These are phyloP conservation scores for Bembecia ichneumoniformis DNA, from an alignment of 2,888 invertebrate genomes.

Conservation along the genomic window DNA sequence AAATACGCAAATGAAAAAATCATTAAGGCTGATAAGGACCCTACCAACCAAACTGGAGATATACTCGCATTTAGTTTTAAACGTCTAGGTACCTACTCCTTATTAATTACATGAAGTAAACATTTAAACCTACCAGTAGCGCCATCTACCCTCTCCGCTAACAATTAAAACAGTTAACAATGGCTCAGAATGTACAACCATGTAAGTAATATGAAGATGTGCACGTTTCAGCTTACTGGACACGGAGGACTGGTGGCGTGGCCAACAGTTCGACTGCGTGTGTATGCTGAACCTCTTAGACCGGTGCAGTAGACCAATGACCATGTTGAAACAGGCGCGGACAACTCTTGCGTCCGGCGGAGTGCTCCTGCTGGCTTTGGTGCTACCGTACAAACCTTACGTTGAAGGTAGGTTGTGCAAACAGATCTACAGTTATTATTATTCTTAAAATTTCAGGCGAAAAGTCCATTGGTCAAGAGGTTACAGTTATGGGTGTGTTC, in stretches of 20 bases:
- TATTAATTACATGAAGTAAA: no score
- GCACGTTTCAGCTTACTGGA: conserved; percentile 75
- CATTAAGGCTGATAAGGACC: no score
- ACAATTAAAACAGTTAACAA: background rate
- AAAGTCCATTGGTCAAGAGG: no score
- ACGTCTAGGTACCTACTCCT: no score
- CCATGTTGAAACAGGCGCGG: conserved; percentile 83
- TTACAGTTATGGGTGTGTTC: no score
- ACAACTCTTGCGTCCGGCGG: conserved; percentile 81
- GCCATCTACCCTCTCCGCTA: no score
- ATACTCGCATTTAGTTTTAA: no score
- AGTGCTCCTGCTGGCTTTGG: conserved; percentile 87
- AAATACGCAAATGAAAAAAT: no score
- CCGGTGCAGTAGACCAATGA: conserved; percentile 88
- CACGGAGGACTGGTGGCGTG: conserved; percentile 76
- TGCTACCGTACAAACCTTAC: conserved; percentile 94
- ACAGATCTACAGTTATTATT: no score
- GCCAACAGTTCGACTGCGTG: conserved; percentile 80
- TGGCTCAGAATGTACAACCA: background rate
- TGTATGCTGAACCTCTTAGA: conserved; percentile 95
- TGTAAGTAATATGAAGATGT: background rate
- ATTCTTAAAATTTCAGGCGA: no score
- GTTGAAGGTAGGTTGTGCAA: conserved; percentile 81
- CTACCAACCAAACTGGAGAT: no score
- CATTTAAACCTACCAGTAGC: no score